These are phyloP conservation scores for Chymomyza amoena DNA, from an alignment of 2,888 invertebrate genomes.

Conservation along the genomic window DNA sequence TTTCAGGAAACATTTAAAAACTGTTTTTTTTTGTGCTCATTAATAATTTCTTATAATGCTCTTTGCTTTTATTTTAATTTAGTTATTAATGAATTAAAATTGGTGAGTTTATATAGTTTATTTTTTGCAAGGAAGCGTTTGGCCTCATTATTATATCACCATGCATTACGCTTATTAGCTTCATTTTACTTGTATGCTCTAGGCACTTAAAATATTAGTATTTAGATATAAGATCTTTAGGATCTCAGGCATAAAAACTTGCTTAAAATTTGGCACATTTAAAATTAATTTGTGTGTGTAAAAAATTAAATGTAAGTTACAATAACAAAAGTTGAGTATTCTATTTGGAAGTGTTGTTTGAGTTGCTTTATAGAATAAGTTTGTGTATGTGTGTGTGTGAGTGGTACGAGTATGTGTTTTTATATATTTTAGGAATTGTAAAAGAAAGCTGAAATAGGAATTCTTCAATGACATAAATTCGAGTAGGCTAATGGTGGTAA, in stretches of 20 bases:
- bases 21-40: neutral
- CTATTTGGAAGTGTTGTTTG: slow-evolving; percentile 61
- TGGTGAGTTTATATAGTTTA: slow-evolving; percentile 36
- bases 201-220: slow-evolving; percentile 4
- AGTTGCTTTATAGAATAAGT: slow-evolving; percentile 18
- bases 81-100: slow-evolving; percentile 8
- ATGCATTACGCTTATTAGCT: slow-evolving; percentile 66
- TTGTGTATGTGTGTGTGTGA: slow-evolving; percentile 22
- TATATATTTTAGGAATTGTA: slow-evolving; percentile 62
- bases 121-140: slow-evolving; percentile 62
- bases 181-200: slow-evolving; percentile 46
- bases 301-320: slow-evolving; percentile 36
- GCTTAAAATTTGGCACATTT: slow-evolving; percentile 66
- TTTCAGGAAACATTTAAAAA: slow-evolving; percentile 41
- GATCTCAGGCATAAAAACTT: neutral
- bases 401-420: slow-evolving; percentile 21
- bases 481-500: slow-evolving; percentile 24
- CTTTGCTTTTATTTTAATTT: neutral
- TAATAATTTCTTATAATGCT: neutral
- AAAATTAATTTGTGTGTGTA: slow-evolving; percentile 59
- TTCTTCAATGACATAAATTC: slow-evolving; percentile 56
- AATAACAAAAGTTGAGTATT: slow-evolving; percentile 67
- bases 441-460: slow-evolving; percentile 74
- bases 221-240: slow-evolving; percentile 9
- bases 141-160: slow-evolving; percentile 69